Conservation (phyloP, 1,140 invertebrate genomes). For the Oedothorax gibbosus region DNA sequence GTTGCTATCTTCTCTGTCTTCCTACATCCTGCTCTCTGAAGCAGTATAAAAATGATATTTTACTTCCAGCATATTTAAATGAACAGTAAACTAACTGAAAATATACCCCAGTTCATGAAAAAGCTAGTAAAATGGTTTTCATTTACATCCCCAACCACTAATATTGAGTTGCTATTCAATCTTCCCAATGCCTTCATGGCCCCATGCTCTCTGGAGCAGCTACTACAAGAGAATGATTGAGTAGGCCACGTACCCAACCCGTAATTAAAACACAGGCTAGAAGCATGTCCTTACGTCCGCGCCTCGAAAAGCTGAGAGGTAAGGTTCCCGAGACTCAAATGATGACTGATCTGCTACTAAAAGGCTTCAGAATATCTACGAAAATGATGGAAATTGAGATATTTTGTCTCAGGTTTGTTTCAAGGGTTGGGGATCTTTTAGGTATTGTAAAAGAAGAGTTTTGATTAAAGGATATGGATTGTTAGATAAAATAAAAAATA, state of each 20-base stretch:
- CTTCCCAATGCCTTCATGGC: too few species aligned
- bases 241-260: constrained; percentile 33
- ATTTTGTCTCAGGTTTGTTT: background rate
- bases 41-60: too few species aligned
- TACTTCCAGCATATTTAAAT: too few species aligned
- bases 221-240: constrained; percentile 26
- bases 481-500: background rate
- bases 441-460: background rate
- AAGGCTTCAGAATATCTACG: background rate
- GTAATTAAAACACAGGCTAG: constrained; percentile 35
- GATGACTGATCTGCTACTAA: constrained; percentile 51
- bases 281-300: constrained; percentile 24
- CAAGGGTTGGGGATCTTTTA: background rate
- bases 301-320: constrained; percentile 3
- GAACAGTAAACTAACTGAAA: too few species aligned
- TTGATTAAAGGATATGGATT: background rate
- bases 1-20: too few species aligned
- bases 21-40: too few species aligned
- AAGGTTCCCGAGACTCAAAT: constrained; percentile 12
- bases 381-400: background rate
- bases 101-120: too few species aligned
- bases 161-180: too few species aligned
- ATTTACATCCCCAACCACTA: too few species aligned
- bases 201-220: too few species aligned
- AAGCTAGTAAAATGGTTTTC: too few species aligned